Conservation (phyloP, 2,888 invertebrate genomes). For the Empis stercorea region DNA sequence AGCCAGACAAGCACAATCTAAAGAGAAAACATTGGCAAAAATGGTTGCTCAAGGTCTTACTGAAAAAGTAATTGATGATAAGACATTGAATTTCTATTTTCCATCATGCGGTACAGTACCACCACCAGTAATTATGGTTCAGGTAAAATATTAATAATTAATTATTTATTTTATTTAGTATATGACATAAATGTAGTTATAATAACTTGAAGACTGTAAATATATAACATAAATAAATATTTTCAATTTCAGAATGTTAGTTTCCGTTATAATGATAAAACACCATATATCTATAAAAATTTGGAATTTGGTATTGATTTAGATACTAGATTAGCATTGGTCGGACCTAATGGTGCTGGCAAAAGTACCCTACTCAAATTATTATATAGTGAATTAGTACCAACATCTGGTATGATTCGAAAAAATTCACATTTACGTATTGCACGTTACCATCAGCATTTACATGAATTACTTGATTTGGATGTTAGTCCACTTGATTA, state of each 20-base stretch:
- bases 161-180: conserved; percentile 1
- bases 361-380: conserved; percentile 96
- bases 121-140: conserved; percentile 99
- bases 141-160: conserved; percentile 43
- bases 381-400: conserved; percentile 88
- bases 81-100: conserved; percentile 88
- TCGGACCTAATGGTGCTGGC: conserved; percentile 97
- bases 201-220: too few species aligned
- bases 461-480: conserved; percentile 90
- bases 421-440: conserved; percentile 96
- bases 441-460: conserved; percentile 96
- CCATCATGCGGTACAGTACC: conserved; percentile 92
- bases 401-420: conserved; percentile 91
- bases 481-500: conserved; percentile 93
- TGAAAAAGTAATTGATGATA: conserved; percentile 85
- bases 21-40: conserved; percentile 97
- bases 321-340: conserved; percentile 88
- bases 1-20: conserved; percentile 97
- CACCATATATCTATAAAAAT: conserved; percentile 90
- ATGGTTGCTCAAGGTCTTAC: conserved; percentile 98
- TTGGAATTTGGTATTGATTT: conserved; percentile 98
- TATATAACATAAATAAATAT: too few species aligned
- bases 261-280: conserved; percentile 77
- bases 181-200: too few species aligned
- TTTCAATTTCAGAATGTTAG: conserved; percentile 65